These are phyloP conservation scores for Larimichthys polyactis DNA, from an alignment of 2,113 vertebrate genomes.

Conservation along the genomic window DNA sequence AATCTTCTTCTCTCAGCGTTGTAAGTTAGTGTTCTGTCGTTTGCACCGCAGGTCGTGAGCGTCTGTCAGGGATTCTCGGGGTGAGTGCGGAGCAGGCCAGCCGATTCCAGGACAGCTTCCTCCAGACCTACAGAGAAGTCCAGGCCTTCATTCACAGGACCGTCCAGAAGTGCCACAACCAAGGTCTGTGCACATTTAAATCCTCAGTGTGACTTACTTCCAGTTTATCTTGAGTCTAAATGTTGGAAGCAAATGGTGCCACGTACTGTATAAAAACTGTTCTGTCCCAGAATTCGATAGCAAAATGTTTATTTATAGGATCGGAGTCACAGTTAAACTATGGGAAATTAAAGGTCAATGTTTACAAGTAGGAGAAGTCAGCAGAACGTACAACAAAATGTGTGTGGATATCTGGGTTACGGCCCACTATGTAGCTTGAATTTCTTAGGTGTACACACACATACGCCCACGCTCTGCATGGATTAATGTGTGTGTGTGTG, in stretches of 20 bases:
- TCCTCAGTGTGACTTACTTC: background rate
- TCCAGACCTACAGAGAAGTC: conserved; percentile 90
- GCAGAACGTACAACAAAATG: background rate
- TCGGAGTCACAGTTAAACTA: background rate
- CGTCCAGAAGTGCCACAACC: conserved; percentile 85
- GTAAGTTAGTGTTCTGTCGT: background rate
- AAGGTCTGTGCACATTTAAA: conserved; percentile 76
- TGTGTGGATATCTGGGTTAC: background rate
- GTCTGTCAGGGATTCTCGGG: conserved; percentile 89
- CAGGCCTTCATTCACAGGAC: conserved; percentile 88
- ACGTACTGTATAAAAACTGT: background rate
- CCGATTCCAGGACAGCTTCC: conserved; percentile 89
- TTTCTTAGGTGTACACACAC: background rate
- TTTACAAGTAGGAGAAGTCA: background rate
- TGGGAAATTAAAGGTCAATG: background rate
- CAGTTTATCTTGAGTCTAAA: background rate
- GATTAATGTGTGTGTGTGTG: conserved; percentile 30
- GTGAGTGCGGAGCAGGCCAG: conserved; percentile 86
- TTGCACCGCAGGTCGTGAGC: conserved; percentile 85
- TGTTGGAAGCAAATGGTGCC: background rate
- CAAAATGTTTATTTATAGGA: background rate
- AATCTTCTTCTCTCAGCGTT: background rate
- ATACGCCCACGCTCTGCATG: background rate
- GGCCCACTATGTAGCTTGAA: background rate
- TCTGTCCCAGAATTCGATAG: background rate